Percentiles rank a stretch among this genome's conserved stretches.
These are phyloP conservation scores for Seira sanloemensis DNA, from an alignment of 2,888 invertebrate genomes.

Conservation along the genomic window DNA sequence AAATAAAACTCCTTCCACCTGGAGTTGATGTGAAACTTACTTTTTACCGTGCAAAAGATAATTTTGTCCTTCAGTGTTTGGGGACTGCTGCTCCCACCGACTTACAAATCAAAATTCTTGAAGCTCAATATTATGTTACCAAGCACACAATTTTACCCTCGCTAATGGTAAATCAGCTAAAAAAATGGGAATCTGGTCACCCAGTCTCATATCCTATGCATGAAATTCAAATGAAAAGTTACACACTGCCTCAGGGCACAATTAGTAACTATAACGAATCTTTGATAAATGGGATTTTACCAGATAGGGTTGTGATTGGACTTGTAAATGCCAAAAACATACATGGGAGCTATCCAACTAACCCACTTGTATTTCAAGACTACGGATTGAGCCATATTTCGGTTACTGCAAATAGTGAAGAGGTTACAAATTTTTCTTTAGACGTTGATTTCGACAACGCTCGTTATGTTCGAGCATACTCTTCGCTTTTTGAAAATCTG, in stretches of 20 bases:
- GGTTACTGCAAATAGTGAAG: not conserved
- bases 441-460: constrained; percentile 4
- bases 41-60: not conserved
- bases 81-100: not conserved
- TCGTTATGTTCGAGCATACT: constrained; percentile 6
- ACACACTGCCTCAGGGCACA: not conserved
- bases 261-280: not conserved
- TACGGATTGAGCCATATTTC: not conserved
- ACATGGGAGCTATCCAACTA: not conserved
- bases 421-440: not conserved
- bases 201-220: not conserved
- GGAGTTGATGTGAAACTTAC: not conserved
- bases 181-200: constrained; percentile 3
- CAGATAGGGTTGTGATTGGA: too few species aligned
- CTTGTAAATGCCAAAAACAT: too few species aligned
- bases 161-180: not conserved
- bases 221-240: not conserved
- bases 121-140: not conserved
- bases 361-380: not conserved
- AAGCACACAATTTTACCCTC: constrained; percentile 6
- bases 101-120: not conserved
- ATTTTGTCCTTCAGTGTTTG: not conserved
- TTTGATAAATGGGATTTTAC: too few species aligned
- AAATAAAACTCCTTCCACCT: not conserved
- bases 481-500: constrained; percentile 9